Percentiles rank a stretch among this genome's conserved stretches.
These are phyloP conservation scores for Zaprionus gabonicus DNA, from an alignment of 1,140 invertebrate genomes.

Conservation along the genomic window DNA sequence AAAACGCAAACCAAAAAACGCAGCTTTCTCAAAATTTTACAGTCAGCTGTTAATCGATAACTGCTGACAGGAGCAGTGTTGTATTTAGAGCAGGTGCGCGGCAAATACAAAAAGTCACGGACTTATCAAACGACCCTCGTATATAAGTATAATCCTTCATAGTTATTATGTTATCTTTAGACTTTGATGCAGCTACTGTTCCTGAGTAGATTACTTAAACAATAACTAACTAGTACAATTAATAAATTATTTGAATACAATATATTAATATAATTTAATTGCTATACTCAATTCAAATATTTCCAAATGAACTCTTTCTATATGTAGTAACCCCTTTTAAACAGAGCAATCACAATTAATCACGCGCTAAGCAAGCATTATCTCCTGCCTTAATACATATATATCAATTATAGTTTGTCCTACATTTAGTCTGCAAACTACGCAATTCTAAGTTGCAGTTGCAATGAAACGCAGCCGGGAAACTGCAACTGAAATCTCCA, in stretches of 20 bases:
- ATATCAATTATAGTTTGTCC: slow-evolving; percentile 21
- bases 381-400: not conserved
- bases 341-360: slow-evolving; percentile 5
- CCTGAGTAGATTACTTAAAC: not conserved
- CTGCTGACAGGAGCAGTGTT: too few relatives aligned
- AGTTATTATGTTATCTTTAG: not conserved
- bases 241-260: not conserved
- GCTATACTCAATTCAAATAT: not conserved
- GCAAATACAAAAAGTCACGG: too few relatives aligned
- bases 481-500: slow-evolving; percentile 21
- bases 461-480: slow-evolving; percentile 12
- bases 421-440: slow-evolving; percentile 38
- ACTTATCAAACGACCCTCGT: too few relatives aligned
- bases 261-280: not conserved
- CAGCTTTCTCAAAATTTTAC: too few relatives aligned
- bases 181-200: not conserved
- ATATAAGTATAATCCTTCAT: too few relatives aligned
- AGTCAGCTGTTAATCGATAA: too few relatives aligned
- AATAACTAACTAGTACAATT: not conserved
- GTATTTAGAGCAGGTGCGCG: too few relatives aligned
- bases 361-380: not conserved
- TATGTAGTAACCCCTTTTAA: not conserved
- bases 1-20: too few relatives aligned
- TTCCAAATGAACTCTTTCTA: not conserved
- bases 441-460: slow-evolving; percentile 42